These are phyloP conservation scores for Choloepus hoffmanni DNA, from an alignment of 2,113 vertebrate species.

Conservation along the genomic window DNA sequence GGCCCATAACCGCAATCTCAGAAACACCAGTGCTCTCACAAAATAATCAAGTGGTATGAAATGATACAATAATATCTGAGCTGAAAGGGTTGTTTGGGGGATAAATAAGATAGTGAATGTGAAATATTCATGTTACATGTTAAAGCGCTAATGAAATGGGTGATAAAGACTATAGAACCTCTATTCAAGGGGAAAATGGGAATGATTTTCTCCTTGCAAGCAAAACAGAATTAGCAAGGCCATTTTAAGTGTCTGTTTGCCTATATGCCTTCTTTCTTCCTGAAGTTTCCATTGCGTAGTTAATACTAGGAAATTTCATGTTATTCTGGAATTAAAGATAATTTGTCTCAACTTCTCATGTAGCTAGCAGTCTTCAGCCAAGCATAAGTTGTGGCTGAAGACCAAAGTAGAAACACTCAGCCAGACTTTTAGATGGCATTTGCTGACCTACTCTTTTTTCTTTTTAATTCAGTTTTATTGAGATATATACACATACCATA, in stretches of 20 bases:
- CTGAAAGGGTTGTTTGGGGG: neutral
- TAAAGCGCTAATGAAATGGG: neutral
- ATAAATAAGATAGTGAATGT: constrained; percentile 3
- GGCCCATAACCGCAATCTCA: neutral
- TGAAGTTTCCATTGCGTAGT: constrained; percentile 45
- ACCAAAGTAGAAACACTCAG: constrained; percentile 49
- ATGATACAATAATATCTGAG: constrained; percentile 15
- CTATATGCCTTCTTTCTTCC: constrained; percentile 3
- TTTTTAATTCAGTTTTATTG: too few relatives aligned
- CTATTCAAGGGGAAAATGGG: neutral
- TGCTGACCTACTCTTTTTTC: neutral
- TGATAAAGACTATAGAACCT: neutral
- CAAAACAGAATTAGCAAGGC: constrained; percentile 42
- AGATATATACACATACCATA: too few relatives aligned
- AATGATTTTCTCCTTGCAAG: neutral
- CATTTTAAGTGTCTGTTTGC: constrained; percentile 25
- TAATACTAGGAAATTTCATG: neutral
- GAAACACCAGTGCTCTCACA: neutral
- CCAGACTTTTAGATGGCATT: neutral
- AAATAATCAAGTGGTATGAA: neutral
- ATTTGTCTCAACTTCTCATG: constrained; percentile 37
- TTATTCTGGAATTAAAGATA: constrained; percentile 42
- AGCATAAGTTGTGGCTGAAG: neutral
- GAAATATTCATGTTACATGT: constrained; percentile 40
- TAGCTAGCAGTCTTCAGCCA: neutral